Conservation (phyloP, 2,888 invertebrate genomes). For the Rutpela maculata region DNA sequence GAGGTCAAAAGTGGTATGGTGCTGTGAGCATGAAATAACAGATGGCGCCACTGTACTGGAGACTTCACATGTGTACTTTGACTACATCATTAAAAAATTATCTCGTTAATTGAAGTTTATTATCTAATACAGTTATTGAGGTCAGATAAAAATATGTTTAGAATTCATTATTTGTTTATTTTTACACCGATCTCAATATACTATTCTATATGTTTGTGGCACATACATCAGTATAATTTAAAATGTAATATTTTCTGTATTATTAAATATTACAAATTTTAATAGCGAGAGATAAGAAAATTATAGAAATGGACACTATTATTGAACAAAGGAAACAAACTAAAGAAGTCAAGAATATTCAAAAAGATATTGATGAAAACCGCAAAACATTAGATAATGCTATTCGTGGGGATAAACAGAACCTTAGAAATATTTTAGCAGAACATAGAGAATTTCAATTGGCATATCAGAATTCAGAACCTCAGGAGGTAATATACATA, state of each 20-base stretch:
- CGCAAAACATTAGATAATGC: conserved; percentile 78
- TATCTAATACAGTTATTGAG: too few relatives aligned
- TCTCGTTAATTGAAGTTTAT: too few relatives aligned
- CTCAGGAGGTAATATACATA: conserved; percentile 49
- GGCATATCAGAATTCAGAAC: conserved; percentile 74
- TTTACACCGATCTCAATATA: too few relatives aligned
- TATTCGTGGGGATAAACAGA: conserved; percentile 78
- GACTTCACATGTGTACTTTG: too few relatives aligned
- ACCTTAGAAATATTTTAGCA: conserved; percentile 77
- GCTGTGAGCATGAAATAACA: too few relatives aligned
- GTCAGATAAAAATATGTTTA: too few relatives aligned
- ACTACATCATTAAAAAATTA: too few relatives aligned
- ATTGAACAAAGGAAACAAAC: conserved; percentile 75
- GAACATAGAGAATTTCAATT: conserved; percentile 78
- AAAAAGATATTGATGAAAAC: conserved; percentile 76
- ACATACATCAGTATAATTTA: background rate
- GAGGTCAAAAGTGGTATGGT: too few relatives aligned
- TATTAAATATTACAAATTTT: conserved; percentile 6
- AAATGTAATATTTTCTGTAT: background rate
- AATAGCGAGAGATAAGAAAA: conserved; percentile 79
- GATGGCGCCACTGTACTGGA: too few relatives aligned
- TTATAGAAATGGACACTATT: conserved; percentile 77
- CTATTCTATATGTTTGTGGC: too few relatives aligned
- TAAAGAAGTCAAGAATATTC: conserved; percentile 77
- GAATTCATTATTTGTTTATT: too few relatives aligned